Conservation (phyloP, 2,888 invertebrate genomes). For the Andrena marginata region DNA sequence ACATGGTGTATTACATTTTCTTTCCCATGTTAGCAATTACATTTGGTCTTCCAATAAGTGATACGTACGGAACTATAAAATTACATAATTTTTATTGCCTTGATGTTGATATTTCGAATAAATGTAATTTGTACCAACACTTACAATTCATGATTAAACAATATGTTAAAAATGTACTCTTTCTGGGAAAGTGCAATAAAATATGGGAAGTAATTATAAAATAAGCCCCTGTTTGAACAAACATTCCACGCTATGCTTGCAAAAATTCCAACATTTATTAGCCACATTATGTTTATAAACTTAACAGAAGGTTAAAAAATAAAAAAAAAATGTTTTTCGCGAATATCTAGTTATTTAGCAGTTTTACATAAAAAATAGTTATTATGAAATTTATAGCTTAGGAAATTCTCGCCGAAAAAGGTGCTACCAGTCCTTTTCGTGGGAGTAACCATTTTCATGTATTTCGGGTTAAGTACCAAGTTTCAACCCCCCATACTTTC, state of each 20-base stretch:
- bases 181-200: conserved; percentile 84
- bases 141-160: conserved; percentile 60
- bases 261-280: no score
- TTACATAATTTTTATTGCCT: conserved; percentile 42
- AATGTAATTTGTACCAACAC: conserved; percentile 59
- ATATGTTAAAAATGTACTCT: conserved; percentile 77
- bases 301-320: no score
- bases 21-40: conserved; percentile 67
- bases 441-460: no score
- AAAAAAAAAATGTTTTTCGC: no score
- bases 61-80: conserved; percentile 35
- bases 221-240: conserved; percentile 5
- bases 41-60: conserved; percentile 67
- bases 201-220: conserved; percentile 69
- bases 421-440: no score
- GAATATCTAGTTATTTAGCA: no score
- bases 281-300: no score
- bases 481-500: no score
- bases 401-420: no score
- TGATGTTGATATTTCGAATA: conserved; percentile 53
- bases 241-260: background rate
- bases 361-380: no score
- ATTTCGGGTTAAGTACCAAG: no score
- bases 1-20: conserved; percentile 53
- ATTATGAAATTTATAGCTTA: no score